These are phyloP conservation scores for Neostethus bicornis DNA, from an alignment of 2,797 vertebrate species.

Conservation along the genomic window DNA sequence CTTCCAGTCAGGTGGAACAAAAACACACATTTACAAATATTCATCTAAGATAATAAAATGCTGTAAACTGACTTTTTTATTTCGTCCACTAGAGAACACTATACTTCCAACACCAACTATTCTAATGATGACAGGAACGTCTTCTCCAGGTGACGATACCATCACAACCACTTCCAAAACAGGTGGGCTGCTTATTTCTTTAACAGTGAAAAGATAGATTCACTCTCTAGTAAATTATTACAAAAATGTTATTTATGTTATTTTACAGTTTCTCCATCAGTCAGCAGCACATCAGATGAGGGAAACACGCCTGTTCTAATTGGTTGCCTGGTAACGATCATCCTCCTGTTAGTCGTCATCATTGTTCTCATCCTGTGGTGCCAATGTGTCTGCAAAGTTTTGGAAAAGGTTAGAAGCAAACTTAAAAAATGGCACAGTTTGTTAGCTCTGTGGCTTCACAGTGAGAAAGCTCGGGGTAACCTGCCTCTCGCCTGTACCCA, in stretches of 20 bases:
- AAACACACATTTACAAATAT: background rate
- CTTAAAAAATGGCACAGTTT: too few species aligned
- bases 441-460: too few species aligned
- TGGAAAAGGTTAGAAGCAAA: constrained; percentile 86
- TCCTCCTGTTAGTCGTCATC: constrained; percentile 87
- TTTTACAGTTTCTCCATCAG: constrained; percentile 71
- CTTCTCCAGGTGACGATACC: constrained; percentile 26
- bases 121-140: constrained; percentile 23
- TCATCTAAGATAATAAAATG: background rate
- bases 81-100: constrained; percentile 70
- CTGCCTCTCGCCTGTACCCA: too few species aligned
- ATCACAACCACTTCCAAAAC: constrained; percentile 27
- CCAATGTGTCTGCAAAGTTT: constrained; percentile 88
- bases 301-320: constrained; percentile 85
- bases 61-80: background rate
- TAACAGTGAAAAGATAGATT: too few species aligned
- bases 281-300: constrained; percentile 72
- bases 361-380: constrained; percentile 93
- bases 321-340: constrained; percentile 91
- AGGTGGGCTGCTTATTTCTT: too few species aligned
- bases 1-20: constrained; percentile 86
- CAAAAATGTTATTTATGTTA: background rate
- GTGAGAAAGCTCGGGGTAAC: too few species aligned
- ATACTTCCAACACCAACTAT: constrained; percentile 63
- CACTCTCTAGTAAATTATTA: too few species aligned